A percentile compares a stretch with the other conserved stretches of the same genome.
These are phyloP conservation scores for Hypomecis atomaria DNA, from an alignment of 2,888 invertebrate species.

Conservation along the genomic window DNA sequence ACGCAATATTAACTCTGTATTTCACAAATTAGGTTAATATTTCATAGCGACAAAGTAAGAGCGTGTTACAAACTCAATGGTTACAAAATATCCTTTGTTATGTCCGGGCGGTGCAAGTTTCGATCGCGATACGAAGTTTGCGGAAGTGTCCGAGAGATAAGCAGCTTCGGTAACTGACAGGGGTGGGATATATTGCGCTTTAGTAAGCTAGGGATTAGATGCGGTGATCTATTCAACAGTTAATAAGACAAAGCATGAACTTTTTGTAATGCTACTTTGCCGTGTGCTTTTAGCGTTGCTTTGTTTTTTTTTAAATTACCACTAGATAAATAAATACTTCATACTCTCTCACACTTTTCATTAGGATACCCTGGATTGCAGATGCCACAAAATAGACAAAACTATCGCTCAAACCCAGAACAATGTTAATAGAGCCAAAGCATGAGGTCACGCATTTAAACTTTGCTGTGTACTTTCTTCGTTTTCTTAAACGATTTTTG, in stretches of 20 bases:
- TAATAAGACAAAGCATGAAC: background rate
- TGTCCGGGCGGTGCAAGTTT: constrained; percentile 35
- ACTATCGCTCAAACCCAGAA: too few species aligned
- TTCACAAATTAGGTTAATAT: background rate
- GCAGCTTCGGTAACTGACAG: constrained; percentile 34
- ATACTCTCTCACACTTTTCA: too few species aligned
- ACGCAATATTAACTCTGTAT: background rate
- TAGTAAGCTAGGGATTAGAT: constrained; percentile 24
- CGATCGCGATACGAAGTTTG: constrained; percentile 43
- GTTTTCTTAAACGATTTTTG: too few species aligned
- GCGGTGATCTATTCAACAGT: constrained; percentile 7
- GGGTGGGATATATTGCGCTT: constrained; percentile 39
- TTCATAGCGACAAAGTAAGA: constrained; percentile 16
- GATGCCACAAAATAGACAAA: too few species aligned
- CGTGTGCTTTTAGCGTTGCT: too few species aligned
- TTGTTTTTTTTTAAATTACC: too few species aligned
- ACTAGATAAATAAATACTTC: too few species aligned
- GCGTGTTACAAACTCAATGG: background rate
- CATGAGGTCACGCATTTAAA: too few species aligned
- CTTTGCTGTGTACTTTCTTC: too few species aligned
- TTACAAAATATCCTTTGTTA: constrained; percentile 18
- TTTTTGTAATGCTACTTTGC: background rate
- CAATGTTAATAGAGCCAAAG: too few species aligned
- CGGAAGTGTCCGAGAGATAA: constrained; percentile 41
- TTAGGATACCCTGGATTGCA: too few species aligned